These are phyloP conservation scores for Sycobia sp. DNA, from an alignment of 1,140 invertebrate genomes.

Conservation along the genomic window DNA sequence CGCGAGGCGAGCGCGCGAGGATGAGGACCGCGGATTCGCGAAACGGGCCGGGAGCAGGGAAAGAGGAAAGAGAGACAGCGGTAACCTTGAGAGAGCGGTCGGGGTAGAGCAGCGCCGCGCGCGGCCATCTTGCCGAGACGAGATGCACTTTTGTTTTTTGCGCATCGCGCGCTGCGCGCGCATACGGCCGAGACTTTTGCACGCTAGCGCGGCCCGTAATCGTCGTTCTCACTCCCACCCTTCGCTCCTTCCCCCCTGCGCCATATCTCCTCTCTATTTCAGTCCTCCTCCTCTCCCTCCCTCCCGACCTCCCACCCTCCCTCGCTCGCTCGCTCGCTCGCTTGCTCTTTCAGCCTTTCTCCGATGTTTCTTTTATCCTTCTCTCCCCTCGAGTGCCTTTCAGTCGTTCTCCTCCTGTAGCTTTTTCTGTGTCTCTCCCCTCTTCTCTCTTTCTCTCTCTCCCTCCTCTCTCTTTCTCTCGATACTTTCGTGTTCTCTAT, in stretches of 20 bases:
- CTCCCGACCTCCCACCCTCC: background rate
- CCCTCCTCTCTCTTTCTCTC: constrained; percentile 16
- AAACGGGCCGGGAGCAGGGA: constrained; percentile 39
- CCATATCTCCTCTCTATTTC: background rate
- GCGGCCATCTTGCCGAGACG: constrained; percentile 54
- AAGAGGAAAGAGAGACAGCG: constrained; percentile 38
- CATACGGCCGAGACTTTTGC: too few relatives aligned
- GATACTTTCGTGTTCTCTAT: constrained; percentile 48
- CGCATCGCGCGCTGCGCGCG: too few relatives aligned
- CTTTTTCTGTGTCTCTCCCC: constrained; percentile 7
- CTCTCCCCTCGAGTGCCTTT: constrained; percentile 1
- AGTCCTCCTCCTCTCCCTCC: background rate
- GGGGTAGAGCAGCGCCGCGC: constrained; percentile 49
- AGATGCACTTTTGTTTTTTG: constrained; percentile 52
- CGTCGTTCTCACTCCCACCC: background rate
- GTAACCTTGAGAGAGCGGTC: constrained; percentile 60
- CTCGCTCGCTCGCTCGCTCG: background rate
- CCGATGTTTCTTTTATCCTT: constrained; percentile 10
- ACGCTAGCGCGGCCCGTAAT: too few relatives aligned
- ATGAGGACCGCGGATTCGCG: constrained; percentile 24
- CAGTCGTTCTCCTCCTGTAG: constrained; percentile 22
- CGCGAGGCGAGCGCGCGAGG: background rate
- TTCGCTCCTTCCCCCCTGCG: background rate
- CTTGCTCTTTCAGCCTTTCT: constrained; percentile 24
- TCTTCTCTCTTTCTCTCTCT: constrained; percentile 6